phyloP scores from a whole-genome alignment of 2,113 vertebrate species.

The Pelusios castaneus region DNA sequence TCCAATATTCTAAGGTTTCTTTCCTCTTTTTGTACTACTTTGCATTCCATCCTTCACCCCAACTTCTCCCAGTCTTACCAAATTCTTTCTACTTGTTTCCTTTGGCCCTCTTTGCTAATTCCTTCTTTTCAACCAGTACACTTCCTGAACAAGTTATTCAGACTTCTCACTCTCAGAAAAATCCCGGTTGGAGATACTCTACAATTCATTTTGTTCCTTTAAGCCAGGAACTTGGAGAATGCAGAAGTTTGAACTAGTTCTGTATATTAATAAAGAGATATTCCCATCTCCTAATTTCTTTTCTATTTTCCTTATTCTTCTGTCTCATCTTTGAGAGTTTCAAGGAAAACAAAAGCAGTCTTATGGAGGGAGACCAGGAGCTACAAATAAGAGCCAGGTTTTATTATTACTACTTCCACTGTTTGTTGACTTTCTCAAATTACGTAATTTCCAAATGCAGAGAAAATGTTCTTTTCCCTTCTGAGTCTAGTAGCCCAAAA shows the following conservation, averaged over 20 bases:
- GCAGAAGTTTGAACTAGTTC: not conserved
- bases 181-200: not conserved
- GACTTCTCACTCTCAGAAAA: not conserved
- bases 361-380: not conserved
- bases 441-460: not conserved
- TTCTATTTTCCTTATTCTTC: not conserved
- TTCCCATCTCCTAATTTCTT: not conserved
- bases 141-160: not conserved
- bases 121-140: not conserved
- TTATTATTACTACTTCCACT: not conserved
- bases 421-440: not conserved
- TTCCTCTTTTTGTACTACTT: not conserved
- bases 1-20: not conserved
- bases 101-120: not conserved
- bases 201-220: not conserved
- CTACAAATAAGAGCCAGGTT: not conserved
- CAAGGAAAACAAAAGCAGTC: not conserved
- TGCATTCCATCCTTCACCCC: not conserved
- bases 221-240: not conserved
- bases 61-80: not conserved
- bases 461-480: not conserved
- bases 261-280: not conserved
- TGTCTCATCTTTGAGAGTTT: not conserved
- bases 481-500: not conserved
- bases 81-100: not conserved